Evolutionary conservation across 2,113 vertebrate species (phyloP), one percentile per base, ranked within the genome.

Genomic region (Syrrhaptes paradoxus): DNA sequence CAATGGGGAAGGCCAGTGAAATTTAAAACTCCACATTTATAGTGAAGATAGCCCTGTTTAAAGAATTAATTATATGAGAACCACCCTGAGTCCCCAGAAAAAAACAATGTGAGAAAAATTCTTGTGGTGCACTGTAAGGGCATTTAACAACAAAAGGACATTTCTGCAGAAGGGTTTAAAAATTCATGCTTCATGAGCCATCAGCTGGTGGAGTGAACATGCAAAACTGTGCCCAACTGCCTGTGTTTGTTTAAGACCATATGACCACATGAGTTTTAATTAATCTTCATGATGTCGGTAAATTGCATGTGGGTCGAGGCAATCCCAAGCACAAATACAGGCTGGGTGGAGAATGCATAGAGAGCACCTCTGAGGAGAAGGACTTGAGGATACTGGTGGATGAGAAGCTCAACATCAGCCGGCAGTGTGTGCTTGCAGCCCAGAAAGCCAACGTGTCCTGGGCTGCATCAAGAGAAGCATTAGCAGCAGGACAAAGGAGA

Each of bases 201-300:
- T 68, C 84, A 87, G 86, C 28, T 72, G 58, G 65, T 21, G 75
- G 62, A 82, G 63, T 79, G 51, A 63, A 90, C 88, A 87, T 24
- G 45, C 65, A 87, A 95, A 71, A 43, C 61, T 65, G 43, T 43
- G 73, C 52, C 52, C 57, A 84, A 58, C 45, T 75, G 76, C 52
- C 73, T 19, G 2, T 73, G 67, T 92, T 93, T 92, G 85, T 71
- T 93, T 94, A 94, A 49, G 63, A 94, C 59, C 79, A 91, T 45
- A 63, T 71, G 96, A 95, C 62, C 58, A 62, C 63, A 7, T 29
- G 72, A 72, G 48, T 91, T 96, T 77, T 84, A 95, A 95, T 95
- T 91, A 96, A 96, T 73, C 80, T 95, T 89, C 85, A 83, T 63
- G 67, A 59, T 86, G 62, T 72, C 76, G 87, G 74, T 79, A 92